Evolutionary conservation across 1,140 invertebrate genomes (phyloP).

Genomic region (Archivesica marissinica): DNA sequence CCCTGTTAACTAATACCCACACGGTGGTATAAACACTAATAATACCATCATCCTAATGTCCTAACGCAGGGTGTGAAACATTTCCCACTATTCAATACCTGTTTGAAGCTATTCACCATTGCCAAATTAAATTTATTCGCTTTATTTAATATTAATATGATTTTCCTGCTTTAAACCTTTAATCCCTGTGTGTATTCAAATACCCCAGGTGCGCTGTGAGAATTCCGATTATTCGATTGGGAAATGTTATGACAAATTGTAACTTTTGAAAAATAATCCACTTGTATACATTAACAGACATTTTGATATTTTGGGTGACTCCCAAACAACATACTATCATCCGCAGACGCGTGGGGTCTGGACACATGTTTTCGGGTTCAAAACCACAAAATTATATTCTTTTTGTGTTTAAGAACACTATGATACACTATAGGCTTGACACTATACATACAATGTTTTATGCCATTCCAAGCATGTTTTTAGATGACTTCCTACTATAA

Average conservation of each 20-base stretch:
- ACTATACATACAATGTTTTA: too few relatives aligned
- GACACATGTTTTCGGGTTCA: too few relatives aligned
- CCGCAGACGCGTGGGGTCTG: not conserved
- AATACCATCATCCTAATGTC: not conserved
- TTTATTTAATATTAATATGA: conserved; percentile 21
- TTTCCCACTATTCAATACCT: not conserved
- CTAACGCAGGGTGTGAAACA: not conserved
- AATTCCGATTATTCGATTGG: conserved; percentile 12
- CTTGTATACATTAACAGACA: not conserved
- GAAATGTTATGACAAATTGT: conserved; percentile 2
- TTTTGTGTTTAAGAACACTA: too few relatives aligned
- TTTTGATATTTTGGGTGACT: not conserved
- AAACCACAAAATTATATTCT: too few relatives aligned
- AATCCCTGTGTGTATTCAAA: conserved; percentile 16
- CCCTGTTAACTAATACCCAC: too few relatives aligned
- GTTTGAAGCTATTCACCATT: conserved; percentile 24
- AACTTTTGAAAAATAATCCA: not conserved
- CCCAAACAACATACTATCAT: not conserved
- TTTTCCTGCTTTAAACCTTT: not conserved
- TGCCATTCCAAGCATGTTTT: not conserved
- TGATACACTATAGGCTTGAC: too few relatives aligned
- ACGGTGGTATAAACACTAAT: not conserved
- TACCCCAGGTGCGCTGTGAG: conserved; percentile 1
- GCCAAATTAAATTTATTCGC: conserved; percentile 31
- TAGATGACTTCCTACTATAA: too few relatives aligned